Evolutionary conservation across 1,140 invertebrate species (phyloP).

Genomic region (Caenorhabditis inopinata): DNA sequence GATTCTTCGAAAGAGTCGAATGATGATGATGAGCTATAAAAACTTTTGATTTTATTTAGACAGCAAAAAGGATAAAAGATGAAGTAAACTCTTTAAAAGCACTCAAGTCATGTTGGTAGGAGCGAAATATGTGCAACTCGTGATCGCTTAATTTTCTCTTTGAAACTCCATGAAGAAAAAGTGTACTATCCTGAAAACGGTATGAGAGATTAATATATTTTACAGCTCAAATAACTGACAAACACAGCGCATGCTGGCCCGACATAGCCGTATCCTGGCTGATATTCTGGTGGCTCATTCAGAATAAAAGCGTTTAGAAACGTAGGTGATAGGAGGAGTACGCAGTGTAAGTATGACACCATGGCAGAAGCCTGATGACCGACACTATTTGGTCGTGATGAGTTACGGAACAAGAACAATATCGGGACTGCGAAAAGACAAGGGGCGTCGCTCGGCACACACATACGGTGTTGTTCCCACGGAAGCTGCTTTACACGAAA

Average conservation of each 20-base stretch:
- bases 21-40: neutral
- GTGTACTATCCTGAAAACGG: slow-evolving; percentile 26
- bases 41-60: no score
- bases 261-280: slow-evolving; percentile 9
- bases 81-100: slow-evolving; percentile 21
- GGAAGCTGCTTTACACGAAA: slow-evolving; percentile 33
- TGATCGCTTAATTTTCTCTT: neutral
- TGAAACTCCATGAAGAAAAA: slow-evolving; percentile 41
- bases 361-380: neutral
- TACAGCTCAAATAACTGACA: neutral
- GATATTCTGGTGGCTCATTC: neutral
- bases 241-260: slow-evolving; percentile 1
- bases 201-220: no score
- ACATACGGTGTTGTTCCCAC: slow-evolving; percentile 26
- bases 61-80: neutral
- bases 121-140: neutral
- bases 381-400: slow-evolving; percentile 32
- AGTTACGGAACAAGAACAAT: slow-evolving; percentile 26
- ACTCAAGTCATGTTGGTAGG: slow-evolving; percentile 19
- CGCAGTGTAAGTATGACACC: neutral
- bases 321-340: neutral
- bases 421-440: neutral
- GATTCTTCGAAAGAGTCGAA: slow-evolving; percentile 32
- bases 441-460: slow-evolving; percentile 16
- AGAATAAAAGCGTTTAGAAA: neutral